phyloP scores from a whole-genome alignment of 2,797 vertebrate genomes.

The Malacoraja senta region DNA sequence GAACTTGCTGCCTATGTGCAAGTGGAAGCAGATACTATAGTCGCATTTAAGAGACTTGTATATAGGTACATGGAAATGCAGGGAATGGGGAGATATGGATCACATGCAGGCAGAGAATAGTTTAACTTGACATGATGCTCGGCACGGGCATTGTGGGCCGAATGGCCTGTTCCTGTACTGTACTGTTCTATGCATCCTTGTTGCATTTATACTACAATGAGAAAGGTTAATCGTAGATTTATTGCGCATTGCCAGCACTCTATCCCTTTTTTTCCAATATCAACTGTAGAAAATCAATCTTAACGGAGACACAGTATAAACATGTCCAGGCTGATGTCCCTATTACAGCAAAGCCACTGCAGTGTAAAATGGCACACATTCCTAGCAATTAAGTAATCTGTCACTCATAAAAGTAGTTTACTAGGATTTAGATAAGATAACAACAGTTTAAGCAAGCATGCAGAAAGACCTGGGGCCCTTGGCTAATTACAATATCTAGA shows the following conservation, averaged over 20 bases:
- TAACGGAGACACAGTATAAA: constrained; percentile 60
- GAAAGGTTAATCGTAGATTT: constrained; percentile 47
- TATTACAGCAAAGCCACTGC: constrained; percentile 62
- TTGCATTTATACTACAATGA: not conserved
- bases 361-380: constrained; percentile 70
- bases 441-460: constrained; percentile 73
- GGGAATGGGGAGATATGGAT: too few species aligned
- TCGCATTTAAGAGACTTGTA: too few species aligned
- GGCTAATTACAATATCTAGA: constrained; percentile 60
- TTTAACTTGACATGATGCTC: too few species aligned
- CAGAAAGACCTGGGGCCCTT: constrained; percentile 66
- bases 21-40: too few species aligned
- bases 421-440: constrained; percentile 67
- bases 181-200: too few species aligned
- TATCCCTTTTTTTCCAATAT: constrained; percentile 48
- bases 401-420: constrained; percentile 64
- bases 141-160: too few species aligned
- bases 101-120: too few species aligned
- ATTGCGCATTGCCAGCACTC: constrained; percentile 46
- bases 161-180: too few species aligned
- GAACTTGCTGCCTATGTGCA: too few species aligned
- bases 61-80: too few species aligned
- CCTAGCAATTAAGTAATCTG: constrained; percentile 64
- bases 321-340: constrained; percentile 64
- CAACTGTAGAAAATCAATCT: constrained; percentile 63